These are phyloP conservation scores for Lepetodrilus schrolli DNA, from an alignment of 2,888 invertebrate genomes.

Conservation along the genomic window DNA sequence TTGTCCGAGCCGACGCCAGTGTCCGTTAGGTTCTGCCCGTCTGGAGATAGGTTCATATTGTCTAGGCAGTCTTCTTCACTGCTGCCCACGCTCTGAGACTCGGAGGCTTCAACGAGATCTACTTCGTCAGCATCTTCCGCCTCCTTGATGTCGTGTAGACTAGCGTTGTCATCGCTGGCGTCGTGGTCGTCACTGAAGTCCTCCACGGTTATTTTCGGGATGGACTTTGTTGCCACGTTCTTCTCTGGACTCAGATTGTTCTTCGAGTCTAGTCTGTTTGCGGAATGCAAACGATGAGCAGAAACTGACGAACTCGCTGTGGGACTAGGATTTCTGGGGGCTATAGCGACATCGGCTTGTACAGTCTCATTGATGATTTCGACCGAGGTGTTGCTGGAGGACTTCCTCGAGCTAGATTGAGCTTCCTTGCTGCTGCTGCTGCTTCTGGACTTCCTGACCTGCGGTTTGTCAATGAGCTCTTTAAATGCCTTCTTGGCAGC, in stretches of 20 bases:
- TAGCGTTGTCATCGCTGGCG: background rate
- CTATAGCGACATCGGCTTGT: background rate
- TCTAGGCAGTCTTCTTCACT: background rate
- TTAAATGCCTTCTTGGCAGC: background rate
- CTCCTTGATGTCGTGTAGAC: no score
- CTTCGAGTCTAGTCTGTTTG: background rate
- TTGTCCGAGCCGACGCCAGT: no score
- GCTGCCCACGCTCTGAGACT: background rate
- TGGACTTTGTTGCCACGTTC: background rate
- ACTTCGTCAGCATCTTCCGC: background rate
- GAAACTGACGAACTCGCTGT: background rate
- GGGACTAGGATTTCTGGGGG: background rate
- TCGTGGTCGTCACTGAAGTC: slow-evolving; percentile 30
- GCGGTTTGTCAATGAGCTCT: background rate
- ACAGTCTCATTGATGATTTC: slow-evolving; percentile 17
- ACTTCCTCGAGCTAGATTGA: background rate
- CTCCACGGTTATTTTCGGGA: slow-evolving; percentile 34
- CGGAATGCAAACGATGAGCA: background rate
- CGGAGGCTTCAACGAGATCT: background rate
- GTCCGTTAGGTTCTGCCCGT: background rate
- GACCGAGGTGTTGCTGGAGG: background rate
- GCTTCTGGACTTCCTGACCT: background rate
- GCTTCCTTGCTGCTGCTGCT: background rate
- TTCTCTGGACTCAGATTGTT: background rate
- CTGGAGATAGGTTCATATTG: background rate